Percentiles rank a stretch among this genome's conserved stretches.
Evolutionary conservation across 2,113 vertebrate genomes (phyloP).

Genomic region (Nansenia antarctica): DNA sequence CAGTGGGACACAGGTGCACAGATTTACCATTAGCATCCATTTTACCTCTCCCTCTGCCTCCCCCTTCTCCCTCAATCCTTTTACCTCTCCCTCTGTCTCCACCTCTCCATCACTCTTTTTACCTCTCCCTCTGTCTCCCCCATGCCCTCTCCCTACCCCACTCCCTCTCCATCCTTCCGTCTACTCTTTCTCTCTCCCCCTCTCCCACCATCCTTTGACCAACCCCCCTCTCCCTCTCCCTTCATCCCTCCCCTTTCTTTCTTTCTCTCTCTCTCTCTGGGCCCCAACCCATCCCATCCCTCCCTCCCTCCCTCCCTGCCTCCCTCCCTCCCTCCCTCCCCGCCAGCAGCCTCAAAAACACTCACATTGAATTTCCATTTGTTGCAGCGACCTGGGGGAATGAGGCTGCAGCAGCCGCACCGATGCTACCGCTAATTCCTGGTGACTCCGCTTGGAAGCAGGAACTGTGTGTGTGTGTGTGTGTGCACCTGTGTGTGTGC

Average conservation of each 20-base stretch:
- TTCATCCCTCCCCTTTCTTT: conserved; percentile 23
- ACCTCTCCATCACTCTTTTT: conserved; percentile 27
- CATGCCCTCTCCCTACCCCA: conserved; percentile 14
- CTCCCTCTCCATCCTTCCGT: conserved; percentile 18
- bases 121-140: too few relatives aligned
- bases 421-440: conserved; percentile 24
- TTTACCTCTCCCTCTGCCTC: conserved; percentile 23
- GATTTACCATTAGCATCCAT: conserved; percentile 1
- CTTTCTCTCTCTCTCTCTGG: too few relatives aligned
- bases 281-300: too few relatives aligned
- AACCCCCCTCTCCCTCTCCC: conserved; percentile 13
- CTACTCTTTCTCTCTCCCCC: too few relatives aligned
- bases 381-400: conserved; percentile 52
- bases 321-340: conserved; percentile 24
- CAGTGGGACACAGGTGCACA: conserved; percentile 4
- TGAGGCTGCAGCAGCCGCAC: conserved; percentile 41
- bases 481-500: background rate
- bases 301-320: too few relatives aligned
- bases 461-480: conserved; percentile 8
- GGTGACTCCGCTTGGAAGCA: conserved; percentile 16
- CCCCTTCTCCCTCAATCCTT: conserved; percentile 24
- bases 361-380: conserved; percentile 65
- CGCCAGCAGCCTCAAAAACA: conserved; percentile 34
- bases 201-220: too few relatives aligned
- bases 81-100: conserved; percentile 22